phyloP scores from a whole-genome alignment of 2,888 invertebrate genomes.

The Agrotis clavis region DNA sequence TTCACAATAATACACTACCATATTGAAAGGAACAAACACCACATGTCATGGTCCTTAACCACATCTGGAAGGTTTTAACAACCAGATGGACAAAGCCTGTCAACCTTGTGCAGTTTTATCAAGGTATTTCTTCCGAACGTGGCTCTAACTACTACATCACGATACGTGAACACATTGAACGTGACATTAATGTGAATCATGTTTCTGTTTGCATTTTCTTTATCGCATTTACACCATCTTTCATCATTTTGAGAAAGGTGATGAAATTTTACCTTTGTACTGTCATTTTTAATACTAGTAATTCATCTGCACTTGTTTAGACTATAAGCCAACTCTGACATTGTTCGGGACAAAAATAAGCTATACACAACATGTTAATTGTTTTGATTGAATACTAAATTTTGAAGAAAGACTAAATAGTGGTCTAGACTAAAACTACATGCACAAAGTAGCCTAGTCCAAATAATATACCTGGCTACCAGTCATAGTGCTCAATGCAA shows the following conservation, averaged over 20 bases:
- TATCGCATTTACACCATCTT: constrained; percentile 45
- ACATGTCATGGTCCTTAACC: not conserved
- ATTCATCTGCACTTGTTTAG: too few relatives aligned
- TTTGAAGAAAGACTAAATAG: too few relatives aligned
- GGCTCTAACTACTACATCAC: constrained; percentile 43
- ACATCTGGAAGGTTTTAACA: constrained; percentile 7
- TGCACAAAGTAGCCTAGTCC: not conserved
- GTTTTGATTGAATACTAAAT: too few relatives aligned
- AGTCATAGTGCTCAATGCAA: not conserved
- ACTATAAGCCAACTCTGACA: too few relatives aligned
- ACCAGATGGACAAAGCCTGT: constrained; percentile 21
- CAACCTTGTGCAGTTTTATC: constrained; percentile 46
- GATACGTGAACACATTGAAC: constrained; percentile 45
- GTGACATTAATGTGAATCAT: constrained; percentile 48
- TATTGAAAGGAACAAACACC: not conserved
- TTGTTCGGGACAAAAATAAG: too few relatives aligned
- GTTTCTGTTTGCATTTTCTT: constrained; percentile 39
- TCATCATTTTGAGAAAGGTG: constrained; percentile 37
- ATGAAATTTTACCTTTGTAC: constrained; percentile 24
- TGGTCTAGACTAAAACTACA: too few relatives aligned
- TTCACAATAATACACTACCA: not conserved
- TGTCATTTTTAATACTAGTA: not conserved
- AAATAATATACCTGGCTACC: not conserved
- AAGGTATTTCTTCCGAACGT: constrained; percentile 35
- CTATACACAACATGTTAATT: too few relatives aligned